These are phyloP conservation scores for Drosophila sproati DNA, from an alignment of 1,140 invertebrate genomes.

Conservation along the genomic window DNA sequence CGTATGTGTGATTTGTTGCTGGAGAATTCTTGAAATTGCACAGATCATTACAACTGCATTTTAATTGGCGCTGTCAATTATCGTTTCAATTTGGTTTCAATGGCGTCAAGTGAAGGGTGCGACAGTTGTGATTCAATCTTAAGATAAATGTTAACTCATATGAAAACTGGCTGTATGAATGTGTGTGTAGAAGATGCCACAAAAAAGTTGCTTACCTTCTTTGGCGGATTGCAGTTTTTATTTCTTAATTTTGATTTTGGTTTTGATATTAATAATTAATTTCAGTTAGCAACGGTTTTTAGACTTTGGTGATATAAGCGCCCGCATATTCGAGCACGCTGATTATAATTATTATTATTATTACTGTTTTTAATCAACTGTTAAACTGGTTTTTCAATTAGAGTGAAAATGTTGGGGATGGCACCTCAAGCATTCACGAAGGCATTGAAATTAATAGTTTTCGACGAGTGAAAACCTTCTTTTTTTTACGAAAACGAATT, in stretches of 20 bases:
- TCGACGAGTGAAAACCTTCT: slow-evolving; percentile 74
- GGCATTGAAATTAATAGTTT: slow-evolving; percentile 52
- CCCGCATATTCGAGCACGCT: slow-evolving; percentile 38
- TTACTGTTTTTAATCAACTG: slow-evolving; percentile 78
- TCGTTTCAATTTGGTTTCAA: slow-evolving; percentile 17
- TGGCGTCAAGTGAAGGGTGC: slow-evolving; percentile 55
- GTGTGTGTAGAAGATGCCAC: slow-evolving; percentile 47
- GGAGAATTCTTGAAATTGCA: slow-evolving; percentile 72
- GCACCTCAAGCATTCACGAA: slow-evolving; percentile 55
- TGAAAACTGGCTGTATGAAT: neutral
- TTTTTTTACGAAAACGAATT: slow-evolving; percentile 61
- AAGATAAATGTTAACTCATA: slow-evolving; percentile 12
- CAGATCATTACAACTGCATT: slow-evolving; percentile 54
- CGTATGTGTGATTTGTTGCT: slow-evolving; percentile 57
- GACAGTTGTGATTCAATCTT: slow-evolving; percentile 26
- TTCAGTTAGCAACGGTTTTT: slow-evolving; percentile 49
- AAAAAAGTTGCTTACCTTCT: slow-evolving; percentile 75
- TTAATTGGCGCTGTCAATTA: slow-evolving; percentile 64
- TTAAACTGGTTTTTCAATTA: slow-evolving; percentile 83
- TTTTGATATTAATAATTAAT: slow-evolving; percentile 75
- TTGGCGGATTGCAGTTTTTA: slow-evolving; percentile 55
- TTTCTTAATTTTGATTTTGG: slow-evolving; percentile 1
- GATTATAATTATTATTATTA: slow-evolving; percentile 66
- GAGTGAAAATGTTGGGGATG: slow-evolving; percentile 81
- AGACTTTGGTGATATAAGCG: slow-evolving; percentile 70